Evolutionary conservation across 2,888 invertebrate species (phyloP).

Genomic region (Cyaniris semiargus): DNA sequence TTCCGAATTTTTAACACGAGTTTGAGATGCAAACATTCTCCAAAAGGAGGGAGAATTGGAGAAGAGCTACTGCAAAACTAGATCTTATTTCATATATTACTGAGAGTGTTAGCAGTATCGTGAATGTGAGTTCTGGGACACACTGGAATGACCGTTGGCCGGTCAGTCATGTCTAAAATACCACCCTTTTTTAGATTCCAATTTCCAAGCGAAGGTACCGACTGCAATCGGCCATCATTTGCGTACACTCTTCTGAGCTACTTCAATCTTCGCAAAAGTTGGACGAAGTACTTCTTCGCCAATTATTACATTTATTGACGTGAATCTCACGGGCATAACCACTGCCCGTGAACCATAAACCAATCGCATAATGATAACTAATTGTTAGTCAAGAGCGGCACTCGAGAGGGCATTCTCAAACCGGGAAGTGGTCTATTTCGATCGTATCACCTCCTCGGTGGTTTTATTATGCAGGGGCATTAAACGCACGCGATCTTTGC

Average conservation of each 20-base stretch:
- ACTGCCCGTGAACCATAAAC: conserved; percentile 15
- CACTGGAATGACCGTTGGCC: background rate
- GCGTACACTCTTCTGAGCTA: too few relatives aligned
- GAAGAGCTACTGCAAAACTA: too few relatives aligned
- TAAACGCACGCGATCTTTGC: conserved; percentile 32
- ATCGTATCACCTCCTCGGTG: conserved; percentile 41
- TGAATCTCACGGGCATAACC: conserved; percentile 4
- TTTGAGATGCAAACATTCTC: too few relatives aligned
- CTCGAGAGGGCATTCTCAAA: conserved; percentile 28
- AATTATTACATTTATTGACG: background rate
- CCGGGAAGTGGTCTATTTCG: conserved; percentile 50
- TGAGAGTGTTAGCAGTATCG: too few relatives aligned
- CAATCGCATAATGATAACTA: conserved; percentile 16
- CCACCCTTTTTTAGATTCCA: background rate
- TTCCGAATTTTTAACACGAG: too few relatives aligned
- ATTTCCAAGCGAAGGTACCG: background rate
- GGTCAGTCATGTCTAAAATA: background rate
- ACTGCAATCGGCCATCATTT: background rate
- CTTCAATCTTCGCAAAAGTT: background rate
- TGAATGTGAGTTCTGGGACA: background rate
- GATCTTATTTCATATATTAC: too few relatives aligned
- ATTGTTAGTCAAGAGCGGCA: conserved; percentile 20
- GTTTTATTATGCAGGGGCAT: conserved; percentile 36
- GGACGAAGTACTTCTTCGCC: background rate
- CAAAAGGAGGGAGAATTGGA: too few relatives aligned